Percentiles rank a stretch among this genome's conserved stretches.
Evolutionary conservation across 2,888 invertebrate genomes (phyloP).

Genomic region (Thecophora atra): DNA sequence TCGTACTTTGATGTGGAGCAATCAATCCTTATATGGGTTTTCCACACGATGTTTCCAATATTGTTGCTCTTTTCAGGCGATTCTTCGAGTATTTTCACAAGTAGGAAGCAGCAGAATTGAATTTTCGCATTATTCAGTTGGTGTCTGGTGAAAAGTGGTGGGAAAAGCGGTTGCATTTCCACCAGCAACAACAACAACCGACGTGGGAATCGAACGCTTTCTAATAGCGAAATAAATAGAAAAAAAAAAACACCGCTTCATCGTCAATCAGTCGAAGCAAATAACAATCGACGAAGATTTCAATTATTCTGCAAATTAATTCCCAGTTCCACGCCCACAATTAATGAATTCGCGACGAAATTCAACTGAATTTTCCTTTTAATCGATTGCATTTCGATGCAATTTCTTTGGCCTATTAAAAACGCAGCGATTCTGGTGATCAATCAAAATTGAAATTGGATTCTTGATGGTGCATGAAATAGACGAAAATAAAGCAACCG

Average conservation of each 20-base stretch:
- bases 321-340: too few species aligned
- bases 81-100: constrained; percentile 15
- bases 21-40: constrained; percentile 31
- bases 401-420: neutral
- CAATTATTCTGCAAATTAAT: too few species aligned
- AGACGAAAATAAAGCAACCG: too few species aligned
- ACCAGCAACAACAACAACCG: neutral
- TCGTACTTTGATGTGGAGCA: constrained; percentile 24
- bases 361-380: too few species aligned
- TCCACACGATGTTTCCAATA: neutral
- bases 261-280: too few species aligned
- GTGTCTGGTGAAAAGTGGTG: constrained; percentile 35
- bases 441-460: too few species aligned
- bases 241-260: too few species aligned
- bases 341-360: too few species aligned
- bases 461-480: too few species aligned
- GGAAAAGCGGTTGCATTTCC: constrained; percentile 16
- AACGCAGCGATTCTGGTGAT: neutral
- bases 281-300: too few species aligned
- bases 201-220: constrained; percentile 35
- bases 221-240: too few species aligned
- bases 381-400: too few species aligned
- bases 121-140: constrained; percentile 31
- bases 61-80: neutral
- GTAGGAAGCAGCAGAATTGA: constrained; percentile 34